A percentile compares a stretch with the other conserved stretches of the same genome.
Conservation (phyloP, 2,113 vertebrate genomes). For the Tragelaphus scriptus region DNA sequence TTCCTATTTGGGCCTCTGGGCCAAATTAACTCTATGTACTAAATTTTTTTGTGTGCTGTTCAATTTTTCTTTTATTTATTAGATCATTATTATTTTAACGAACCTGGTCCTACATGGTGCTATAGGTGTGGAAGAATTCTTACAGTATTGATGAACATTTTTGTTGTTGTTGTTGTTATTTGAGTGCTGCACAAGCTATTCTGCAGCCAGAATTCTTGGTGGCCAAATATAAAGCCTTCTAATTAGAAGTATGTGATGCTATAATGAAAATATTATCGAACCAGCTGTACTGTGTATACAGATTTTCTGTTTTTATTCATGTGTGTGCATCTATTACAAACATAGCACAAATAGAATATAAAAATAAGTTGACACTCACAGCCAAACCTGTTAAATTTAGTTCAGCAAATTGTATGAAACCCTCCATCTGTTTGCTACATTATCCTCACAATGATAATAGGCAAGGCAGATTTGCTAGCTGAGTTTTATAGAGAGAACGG, state of each 20-base stretch:
- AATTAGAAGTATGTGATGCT: conserved; percentile 47
- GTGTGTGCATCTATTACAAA: conserved; percentile 56
- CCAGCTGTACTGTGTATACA: conserved; percentile 50
- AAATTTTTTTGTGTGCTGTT: background rate
- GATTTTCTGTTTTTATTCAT: conserved; percentile 72
- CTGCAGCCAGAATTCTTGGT: background rate
- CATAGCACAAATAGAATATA: conserved; percentile 70
- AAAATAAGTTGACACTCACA: conserved; percentile 71
- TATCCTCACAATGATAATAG: conserved; percentile 64
- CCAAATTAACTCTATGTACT: background rate
- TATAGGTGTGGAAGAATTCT: background rate
- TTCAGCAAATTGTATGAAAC: conserved; percentile 74
- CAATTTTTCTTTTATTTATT: conserved; percentile 27
- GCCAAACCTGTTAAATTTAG: conserved; percentile 76
- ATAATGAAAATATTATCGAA: conserved; percentile 65
- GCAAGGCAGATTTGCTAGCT: conserved; percentile 71
- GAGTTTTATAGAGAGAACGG: conserved; percentile 65
- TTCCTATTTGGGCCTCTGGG: background rate
- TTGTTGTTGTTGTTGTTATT: background rate
- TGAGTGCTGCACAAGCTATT: background rate
- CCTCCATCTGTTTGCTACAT: conserved; percentile 72
- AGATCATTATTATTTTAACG: background rate
- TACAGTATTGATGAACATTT: background rate
- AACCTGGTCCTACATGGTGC: background rate
- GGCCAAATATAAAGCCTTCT: conserved; percentile 56